phyloP scores from a whole-genome alignment of 2,113 vertebrate species.

The Scomber colias region DNA sequence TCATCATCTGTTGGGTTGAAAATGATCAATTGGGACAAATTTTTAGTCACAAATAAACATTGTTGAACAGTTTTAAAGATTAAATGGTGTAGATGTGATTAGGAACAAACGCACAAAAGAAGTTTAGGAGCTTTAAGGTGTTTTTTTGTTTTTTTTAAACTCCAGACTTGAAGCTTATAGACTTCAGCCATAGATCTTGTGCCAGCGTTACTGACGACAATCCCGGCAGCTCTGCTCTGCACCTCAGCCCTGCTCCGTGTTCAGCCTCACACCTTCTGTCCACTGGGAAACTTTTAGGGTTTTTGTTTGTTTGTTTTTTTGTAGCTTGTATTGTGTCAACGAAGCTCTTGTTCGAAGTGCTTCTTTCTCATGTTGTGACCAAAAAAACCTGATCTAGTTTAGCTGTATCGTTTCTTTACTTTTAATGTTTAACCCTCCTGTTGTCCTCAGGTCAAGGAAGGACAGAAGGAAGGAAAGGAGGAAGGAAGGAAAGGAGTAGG shows the following conservation, averaged over 20 bases:
- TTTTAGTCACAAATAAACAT: background rate
- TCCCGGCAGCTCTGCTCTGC: conserved; percentile 12
- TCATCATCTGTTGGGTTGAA: background rate
- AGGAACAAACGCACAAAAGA: background rate
- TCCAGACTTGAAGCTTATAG: conserved; percentile 38
- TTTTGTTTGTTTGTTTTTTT: background rate
- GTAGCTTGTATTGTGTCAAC: background rate
- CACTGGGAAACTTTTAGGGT: conserved; percentile 1
- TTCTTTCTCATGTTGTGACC: background rate
- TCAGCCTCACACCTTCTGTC: background rate
- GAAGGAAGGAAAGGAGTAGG: too few species aligned
- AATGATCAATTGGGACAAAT: background rate
- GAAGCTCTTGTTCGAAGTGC: too few species aligned
- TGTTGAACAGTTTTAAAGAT: too few species aligned
- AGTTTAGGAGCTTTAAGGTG: conserved; percentile 27
- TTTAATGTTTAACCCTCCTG: background rate
- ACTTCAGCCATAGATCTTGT: conserved; percentile 45
- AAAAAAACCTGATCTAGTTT: background rate
- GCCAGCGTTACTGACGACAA: conserved; percentile 44
- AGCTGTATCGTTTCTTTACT: background rate
- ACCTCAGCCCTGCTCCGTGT: background rate
- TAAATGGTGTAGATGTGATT: background rate
- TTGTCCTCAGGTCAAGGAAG: too few species aligned
- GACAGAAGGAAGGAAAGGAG: too few species aligned
- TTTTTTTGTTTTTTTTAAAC: background rate